A percentile compares a stretch with the other conserved stretches of the same genome.
These are phyloP conservation scores for Orientallactaga bullata DNA, from an alignment of 2,113 vertebrate species.

Conservation along the genomic window DNA sequence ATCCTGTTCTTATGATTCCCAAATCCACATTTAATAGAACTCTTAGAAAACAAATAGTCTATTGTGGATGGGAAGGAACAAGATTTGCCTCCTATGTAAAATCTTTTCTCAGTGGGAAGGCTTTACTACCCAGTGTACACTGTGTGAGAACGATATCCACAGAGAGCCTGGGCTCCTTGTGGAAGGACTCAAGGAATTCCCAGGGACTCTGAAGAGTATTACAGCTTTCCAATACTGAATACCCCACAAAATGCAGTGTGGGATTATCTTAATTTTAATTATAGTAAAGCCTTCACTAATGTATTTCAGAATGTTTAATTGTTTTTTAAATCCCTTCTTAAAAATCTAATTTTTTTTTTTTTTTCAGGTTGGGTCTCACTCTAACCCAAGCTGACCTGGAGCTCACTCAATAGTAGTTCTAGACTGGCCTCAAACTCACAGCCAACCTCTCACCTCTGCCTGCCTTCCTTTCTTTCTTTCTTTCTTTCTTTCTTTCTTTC, in stretches of 20 bases:
- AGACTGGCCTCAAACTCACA: too few relatives aligned
- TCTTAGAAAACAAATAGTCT: constrained; percentile 45
- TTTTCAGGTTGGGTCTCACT: too few relatives aligned
- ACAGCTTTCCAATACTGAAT: constrained; percentile 3
- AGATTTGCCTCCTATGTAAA: not conserved
- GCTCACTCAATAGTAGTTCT: too few relatives aligned
- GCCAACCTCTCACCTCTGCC: too few relatives aligned
- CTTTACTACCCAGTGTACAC: not conserved
- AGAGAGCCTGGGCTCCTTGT: not conserved
- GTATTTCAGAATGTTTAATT: constrained; percentile 50
- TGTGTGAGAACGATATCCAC: not conserved
- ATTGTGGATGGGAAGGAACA: not conserved
- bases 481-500: too few relatives aligned
- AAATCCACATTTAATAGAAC: constrained; percentile 23
- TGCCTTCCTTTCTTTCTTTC: too few relatives aligned
- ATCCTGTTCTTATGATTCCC: not conserved
- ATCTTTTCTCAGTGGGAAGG: not conserved
- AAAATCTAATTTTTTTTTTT: not conserved
- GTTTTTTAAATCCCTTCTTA: not conserved
- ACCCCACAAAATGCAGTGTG: not conserved
- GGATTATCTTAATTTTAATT: constrained; percentile 41
- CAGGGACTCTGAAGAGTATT: not conserved
- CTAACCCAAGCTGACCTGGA: too few relatives aligned
- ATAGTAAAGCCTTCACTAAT: constrained; percentile 31
- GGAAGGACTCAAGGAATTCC: not conserved